These are phyloP conservation scores for Callocephalon fimbriatum DNA, from an alignment of 2,113 vertebrate genomes.

Conservation along the genomic window DNA sequence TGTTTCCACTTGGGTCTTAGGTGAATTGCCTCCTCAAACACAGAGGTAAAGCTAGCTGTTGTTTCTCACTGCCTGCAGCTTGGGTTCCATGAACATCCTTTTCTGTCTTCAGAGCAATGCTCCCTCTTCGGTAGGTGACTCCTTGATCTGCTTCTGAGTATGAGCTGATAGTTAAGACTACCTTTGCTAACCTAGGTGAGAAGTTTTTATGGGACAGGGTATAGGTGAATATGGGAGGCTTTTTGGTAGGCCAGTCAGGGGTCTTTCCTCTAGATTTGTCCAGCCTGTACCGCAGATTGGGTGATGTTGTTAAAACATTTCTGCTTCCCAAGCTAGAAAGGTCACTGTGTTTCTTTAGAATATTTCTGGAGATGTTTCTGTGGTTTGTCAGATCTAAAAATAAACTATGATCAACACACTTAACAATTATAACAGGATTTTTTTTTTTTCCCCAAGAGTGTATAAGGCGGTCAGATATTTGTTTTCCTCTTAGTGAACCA, in stretches of 20 bases:
- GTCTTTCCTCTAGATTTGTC: neutral
- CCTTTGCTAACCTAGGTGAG: neutral
- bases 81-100: accelerated
- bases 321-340: slow-evolving; percentile 21
- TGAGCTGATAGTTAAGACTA: neutral
- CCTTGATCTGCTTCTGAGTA: neutral
- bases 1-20: neutral
- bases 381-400: slow-evolving; percentile 62
- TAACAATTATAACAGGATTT: neutral
- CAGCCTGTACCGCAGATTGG: neutral
- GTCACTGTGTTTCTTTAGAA: slow-evolving; percentile 30
- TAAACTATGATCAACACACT: slow-evolving; percentile 16
- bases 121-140: neutral
- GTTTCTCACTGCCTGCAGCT: neutral
- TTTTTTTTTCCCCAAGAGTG: neutral
- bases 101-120: neutral
- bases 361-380: slow-evolving; percentile 55
- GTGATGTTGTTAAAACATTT: neutral
- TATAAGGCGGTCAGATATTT: neutral
- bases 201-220: neutral
- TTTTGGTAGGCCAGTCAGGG: neutral
- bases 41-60: neutral
- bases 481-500: neutral
- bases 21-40: neutral
- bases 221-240: neutral